Base-by-base conservation (phyloP, 2,797 vertebrate genomes). In the Nyctalus aviator region DNA sequence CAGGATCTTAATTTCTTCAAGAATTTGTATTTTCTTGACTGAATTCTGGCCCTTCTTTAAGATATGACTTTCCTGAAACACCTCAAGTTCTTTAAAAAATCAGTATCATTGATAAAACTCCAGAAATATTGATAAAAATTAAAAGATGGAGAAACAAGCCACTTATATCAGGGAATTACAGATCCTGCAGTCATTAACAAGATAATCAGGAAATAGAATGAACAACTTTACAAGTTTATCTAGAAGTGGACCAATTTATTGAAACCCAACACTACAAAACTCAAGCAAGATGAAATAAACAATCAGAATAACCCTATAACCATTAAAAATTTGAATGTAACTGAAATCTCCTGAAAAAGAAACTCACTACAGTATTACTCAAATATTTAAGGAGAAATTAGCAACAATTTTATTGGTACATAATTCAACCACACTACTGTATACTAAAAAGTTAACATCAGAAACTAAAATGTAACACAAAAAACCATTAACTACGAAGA, bases 21-120 rank as follows among this genome's bases (percentile, higher is more conserved):
- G 27, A 6, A 44, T 75, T 85, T 77, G 59, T 55, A 82, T 72
- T 87, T 91, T 30, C 77, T 87, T 96, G n/a, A 64, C 30, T 76
- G 48, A 90, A 46, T 84, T 27, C 21, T 94, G 37, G 48, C 25
- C 21, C 27, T 50, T 37, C 13, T 59, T 91, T 73, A 88, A 73
- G 14, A 76, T 77, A 59, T 2, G 2, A 32, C 50, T 83, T 91
- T 76, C 25, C 46, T 55, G 37, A 92, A 93, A 91, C 21, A 76
- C 8, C n/a, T 88, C 15, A 41, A 21, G 23, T 66, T 79, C 27
- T 88, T 91, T 85, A 21, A 46, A 44, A 89, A 79, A 73, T 73
- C 2, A 59, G 0, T 72, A 82, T 55, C 11, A 75, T 66, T 89
- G 12, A 15, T 57, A 86, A 69, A 69, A 66, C 7, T 72, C 32